Evolutionary conservation across 2,113 vertebrate genomes (phyloP).

Genomic region (Gobiocypris rarus): DNA sequence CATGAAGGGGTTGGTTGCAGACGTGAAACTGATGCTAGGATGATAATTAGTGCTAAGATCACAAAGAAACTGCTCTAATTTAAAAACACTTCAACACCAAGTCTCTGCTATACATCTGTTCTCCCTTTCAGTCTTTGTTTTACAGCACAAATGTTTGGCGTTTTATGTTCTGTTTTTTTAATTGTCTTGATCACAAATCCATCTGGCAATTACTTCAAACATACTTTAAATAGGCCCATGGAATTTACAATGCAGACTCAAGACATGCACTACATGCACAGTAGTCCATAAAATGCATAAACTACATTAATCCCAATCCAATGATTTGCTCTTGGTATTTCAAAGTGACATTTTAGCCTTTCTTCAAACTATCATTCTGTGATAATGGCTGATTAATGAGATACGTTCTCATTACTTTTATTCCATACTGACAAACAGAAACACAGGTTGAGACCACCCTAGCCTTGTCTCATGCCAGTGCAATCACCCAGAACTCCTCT

Average conservation of each 20-base stretch:
- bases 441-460: slow-evolving; percentile 31
- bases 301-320: slow-evolving; percentile 33
- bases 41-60: slow-evolving; percentile 69
- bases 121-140: slow-evolving; percentile 54
- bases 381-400: neutral
- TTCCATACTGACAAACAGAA: neutral
- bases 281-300: slow-evolving; percentile 66
- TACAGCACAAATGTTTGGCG: slow-evolving; percentile 58
- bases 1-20: slow-evolving; percentile 57
- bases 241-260: slow-evolving; percentile 53
- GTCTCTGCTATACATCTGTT: slow-evolving; percentile 60
- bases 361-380: neutral
- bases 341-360: slow-evolving; percentile 6
- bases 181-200: slow-evolving; percentile 60
- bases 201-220: slow-evolving; percentile 65
- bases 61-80: slow-evolving; percentile 70
- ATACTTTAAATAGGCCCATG: slow-evolving; percentile 57
- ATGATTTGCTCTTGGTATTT: slow-evolving; percentile 35
- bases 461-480: slow-evolving; percentile 32
- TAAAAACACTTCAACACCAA: slow-evolving; percentile 57
- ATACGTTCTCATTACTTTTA: slow-evolving; percentile 2
- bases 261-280: slow-evolving; percentile 58
- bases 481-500: slow-evolving; percentile 49
- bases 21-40: slow-evolving; percentile 56
- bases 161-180: slow-evolving; percentile 62